Conservation (phyloP, 2,113 vertebrate genomes). For the Aythya baeri region DNA sequence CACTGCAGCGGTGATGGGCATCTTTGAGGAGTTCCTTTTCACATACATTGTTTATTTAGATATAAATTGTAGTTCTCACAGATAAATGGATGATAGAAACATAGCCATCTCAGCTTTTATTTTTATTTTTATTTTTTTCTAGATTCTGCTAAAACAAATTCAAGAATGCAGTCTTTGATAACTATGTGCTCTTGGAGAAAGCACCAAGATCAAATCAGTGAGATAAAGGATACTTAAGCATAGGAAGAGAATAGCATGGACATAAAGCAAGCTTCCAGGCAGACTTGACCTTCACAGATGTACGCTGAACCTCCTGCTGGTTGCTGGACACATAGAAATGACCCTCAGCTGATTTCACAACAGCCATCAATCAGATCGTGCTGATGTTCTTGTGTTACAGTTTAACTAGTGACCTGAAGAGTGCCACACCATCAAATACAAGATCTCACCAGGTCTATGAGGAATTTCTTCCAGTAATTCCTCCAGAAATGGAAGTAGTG, state of each 20-base stretch:
- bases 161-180: background rate
- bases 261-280: background rate
- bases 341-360: background rate
- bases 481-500: background rate
- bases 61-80: background rate
- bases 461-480: slow-evolving; percentile 5
- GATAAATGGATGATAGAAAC: background rate
- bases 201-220: background rate
- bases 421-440: background rate
- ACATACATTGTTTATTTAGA: accelerated
- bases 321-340: background rate
- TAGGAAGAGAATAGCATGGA: background rate
- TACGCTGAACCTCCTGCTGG: background rate
- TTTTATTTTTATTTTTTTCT: background rate
- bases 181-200: background rate
- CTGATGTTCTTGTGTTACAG: background rate
- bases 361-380: background rate
- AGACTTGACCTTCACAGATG: background rate
- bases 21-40: background rate
- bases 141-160: background rate
- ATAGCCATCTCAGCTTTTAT: accelerated
- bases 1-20: accelerated
- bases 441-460: background rate
- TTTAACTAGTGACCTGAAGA: background rate
- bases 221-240: background rate